phyloP scores from a whole-genome alignment of 37 sponge, comb jelly and placozoan species.

The Amphimedon queenslandica region DNA sequence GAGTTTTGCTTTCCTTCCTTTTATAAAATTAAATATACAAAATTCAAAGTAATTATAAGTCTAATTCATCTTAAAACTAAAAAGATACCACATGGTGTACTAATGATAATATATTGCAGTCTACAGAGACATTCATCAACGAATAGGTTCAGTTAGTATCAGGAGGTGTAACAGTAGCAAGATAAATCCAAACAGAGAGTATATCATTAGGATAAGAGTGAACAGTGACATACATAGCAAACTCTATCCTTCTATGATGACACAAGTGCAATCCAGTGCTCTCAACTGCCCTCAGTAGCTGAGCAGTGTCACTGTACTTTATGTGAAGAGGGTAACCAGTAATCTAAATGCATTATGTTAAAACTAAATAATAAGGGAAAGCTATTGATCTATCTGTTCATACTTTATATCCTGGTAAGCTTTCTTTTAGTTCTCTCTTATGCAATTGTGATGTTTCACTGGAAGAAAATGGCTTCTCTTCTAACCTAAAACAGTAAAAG shows the following conservation, averaged over 20 bases:
- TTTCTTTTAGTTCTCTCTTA: not conserved
- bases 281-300: slow-evolving; percentile 71
- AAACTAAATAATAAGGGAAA: too few species aligned
- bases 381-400: too few species aligned
- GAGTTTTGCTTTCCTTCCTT: too few species aligned
- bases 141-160: too few species aligned
- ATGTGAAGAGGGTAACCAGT: slow-evolving; percentile 93
- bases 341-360: too few species aligned
- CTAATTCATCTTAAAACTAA: too few species aligned
- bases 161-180: slow-evolving; percentile 75
- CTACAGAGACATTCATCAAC: too few species aligned
- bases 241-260: slow-evolving; percentile 81
- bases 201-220: slow-evolving; percentile 93
- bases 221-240: slow-evolving; percentile 79
- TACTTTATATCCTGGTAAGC: not conserved
- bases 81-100: too few species aligned
- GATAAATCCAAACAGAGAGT: slow-evolving; percentile 93
- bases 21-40: too few species aligned
- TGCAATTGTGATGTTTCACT: not conserved
- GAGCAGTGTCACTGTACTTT: slow-evolving; percentile 48
- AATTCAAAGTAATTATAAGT: too few species aligned
- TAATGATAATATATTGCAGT: too few species aligned
- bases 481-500: not conserved
- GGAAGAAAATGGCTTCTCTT: not conserved
- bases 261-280: slow-evolving; percentile 81